phyloP scores from a whole-genome alignment of 1,140 invertebrate species.

The Mesaphorura yosii region DNA sequence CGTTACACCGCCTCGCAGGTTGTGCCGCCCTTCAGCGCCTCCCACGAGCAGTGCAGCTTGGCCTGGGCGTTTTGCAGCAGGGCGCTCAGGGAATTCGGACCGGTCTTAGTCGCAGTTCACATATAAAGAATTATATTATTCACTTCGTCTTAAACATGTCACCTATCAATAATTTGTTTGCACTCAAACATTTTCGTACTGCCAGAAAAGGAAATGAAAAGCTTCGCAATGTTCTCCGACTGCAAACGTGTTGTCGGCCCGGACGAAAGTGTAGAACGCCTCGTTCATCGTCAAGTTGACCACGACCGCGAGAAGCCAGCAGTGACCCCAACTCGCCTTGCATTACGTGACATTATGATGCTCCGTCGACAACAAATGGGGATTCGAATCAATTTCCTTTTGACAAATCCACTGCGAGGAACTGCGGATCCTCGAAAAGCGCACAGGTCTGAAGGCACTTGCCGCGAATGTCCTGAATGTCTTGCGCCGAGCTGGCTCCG shows the following conservation, averaged over 20 bases:
- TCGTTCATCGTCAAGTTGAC: constrained; percentile 84
- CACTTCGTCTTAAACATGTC: neutral
- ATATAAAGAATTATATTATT: constrained; percentile 86
- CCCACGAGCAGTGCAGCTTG: constrained; percentile 94
- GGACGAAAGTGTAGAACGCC: constrained; percentile 83
- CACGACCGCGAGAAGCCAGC: constrained; percentile 90
- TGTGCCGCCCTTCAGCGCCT: constrained; percentile 91
- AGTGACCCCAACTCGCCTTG: constrained; percentile 94
- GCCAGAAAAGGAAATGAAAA: constrained; percentile 69
- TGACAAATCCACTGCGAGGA: constrained; percentile 62
- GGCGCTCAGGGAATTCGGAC: constrained; percentile 95
- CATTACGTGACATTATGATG: constrained; percentile 82
- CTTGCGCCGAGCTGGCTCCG: constrained; percentile 55
- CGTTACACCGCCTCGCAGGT: constrained; percentile 60
- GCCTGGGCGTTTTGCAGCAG: constrained; percentile 97
- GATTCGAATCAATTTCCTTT: constrained; percentile 78
- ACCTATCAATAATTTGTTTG: too few species aligned
- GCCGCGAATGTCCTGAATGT: constrained; percentile 57
- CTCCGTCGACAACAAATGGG: constrained; percentile 88
- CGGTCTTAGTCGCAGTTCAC: constrained; percentile 68
- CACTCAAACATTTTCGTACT: constrained; percentile 37
- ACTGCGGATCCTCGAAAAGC: constrained; percentile 78
- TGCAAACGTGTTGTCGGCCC: constrained; percentile 79
- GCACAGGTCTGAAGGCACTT: constrained; percentile 54
- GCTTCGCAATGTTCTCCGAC: constrained; percentile 81